Evolutionary conservation across 2,888 invertebrate species (phyloP), one percentile per base, ranked within the genome.

Genomic region (Lordiphosa andalusiaca): DNA sequence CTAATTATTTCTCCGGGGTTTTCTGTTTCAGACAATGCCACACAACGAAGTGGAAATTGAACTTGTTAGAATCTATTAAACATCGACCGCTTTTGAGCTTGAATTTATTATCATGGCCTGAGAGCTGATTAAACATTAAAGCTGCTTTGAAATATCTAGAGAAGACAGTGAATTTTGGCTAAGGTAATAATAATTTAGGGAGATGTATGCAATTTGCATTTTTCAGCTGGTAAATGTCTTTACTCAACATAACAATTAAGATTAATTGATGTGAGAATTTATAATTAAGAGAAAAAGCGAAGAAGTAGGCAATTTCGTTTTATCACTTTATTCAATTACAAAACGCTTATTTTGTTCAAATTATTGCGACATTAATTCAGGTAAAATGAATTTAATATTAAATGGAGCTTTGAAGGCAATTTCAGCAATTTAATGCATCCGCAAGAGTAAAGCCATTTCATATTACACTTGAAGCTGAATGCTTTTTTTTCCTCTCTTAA

Each of bases 1-100:
- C 33, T 58, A 58, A 67, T 67, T 67, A 58, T 47, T 50, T 67
- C 9, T 6, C 4, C 47, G 30, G 9, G 30, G 30, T 63, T 53
- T 37, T 16, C 25, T n/a, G 12, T 19, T 36, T 40, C 30, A 9
- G 33, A 3, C 46, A 16, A 13, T n/a, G 30, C 23, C 44, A 30
- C 44, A 30, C 9, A 23, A 12, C 7, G 10, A 9, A 7, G 9
- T 36, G 3, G 13, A 25, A 66, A 50, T 46, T 49, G 13, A 56
- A 40, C 50, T 35, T 12, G 35, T 23, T 49, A 49, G 9, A 30
- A 30, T 30, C 9, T 10, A 30, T 30, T 9, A 30, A 23, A 23
- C 6, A 6, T 23, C 5, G 23, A 23, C 6, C 4, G 23, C 5
- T 23, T 23, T 23, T 6, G 23, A 23, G 23, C 6, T 23, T 23